Evolutionary conservation across 2,797 vertebrate species (phyloP), one percentile per base, ranked within the genome.

Genomic region (Calcarius lapponicus): DNA sequence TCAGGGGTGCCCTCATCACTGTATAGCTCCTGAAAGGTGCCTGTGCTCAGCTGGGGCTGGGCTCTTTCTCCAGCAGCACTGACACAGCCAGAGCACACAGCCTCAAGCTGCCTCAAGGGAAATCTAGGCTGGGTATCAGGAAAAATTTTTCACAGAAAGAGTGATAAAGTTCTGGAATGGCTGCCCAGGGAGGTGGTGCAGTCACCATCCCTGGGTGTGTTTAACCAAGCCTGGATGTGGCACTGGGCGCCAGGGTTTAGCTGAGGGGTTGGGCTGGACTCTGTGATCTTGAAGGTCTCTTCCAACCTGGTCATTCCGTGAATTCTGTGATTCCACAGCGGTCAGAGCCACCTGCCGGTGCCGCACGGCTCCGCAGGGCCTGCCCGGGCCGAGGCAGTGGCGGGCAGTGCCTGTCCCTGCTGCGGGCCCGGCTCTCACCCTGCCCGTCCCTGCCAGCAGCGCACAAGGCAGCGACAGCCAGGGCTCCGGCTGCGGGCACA

Each of bases 81-180:
- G 54, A 56, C 54, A 56, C 0, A 56, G 7, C 32, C 54, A 56
- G 32, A n/a, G 32, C 4, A 3, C 32, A n/a, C 32, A n/a, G 20
- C 9, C 54, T 56, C 54, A 1, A 7, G 54, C 32, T 56, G 32
- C 0, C 0, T 21, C 54, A n/a, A n/a, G 54, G 54, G 32, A n/a
- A n/a, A n/a, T 56, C 1, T 1, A 15, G 20, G 20, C 15, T 56
- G 54, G 20, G n/a, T 56, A 3, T n/a, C 2, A 7, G 9, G 32
- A 22, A 56, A 22, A 56, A 13, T 4, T 56, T 56, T n/a, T 15
- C 13, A 56, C 9, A 0, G 4, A n/a, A 53, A 56, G 20, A 5
- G 9, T 56, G 32, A 56, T 56, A 15, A 56, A n/a, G 32, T 15
- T 56, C 6, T 56, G 54, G 9, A 22, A 21, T 15, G 54, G 6